Evolutionary conservation across 2,113 vertebrate species (phyloP), one percentile per base, ranked within the genome.

Genomic region (Camarhynchus parvulus): DNA sequence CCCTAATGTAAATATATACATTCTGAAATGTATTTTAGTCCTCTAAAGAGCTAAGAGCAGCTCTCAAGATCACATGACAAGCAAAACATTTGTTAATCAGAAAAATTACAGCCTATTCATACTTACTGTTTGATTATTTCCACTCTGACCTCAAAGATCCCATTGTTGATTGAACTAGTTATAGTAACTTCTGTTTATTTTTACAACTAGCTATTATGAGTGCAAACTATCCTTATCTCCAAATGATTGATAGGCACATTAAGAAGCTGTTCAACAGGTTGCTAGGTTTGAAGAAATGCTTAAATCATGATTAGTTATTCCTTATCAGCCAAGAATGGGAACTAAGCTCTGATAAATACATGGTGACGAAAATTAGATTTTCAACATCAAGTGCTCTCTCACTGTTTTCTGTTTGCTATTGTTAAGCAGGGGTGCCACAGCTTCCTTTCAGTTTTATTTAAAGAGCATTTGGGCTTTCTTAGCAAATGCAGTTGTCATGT

Each of bases 171-270:
- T 97, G 98, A 98, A 97, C 98, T 97, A 95, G 97, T 98, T 98
- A 98, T 97, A 98, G 97, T 97, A 98, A 98, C 97, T 97, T 96
- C 94, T 98, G 97, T 98, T 98, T 98, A 98, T 98, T 98, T 98
- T 98, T 98, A 98, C 98, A 98, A 98, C 98, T 97, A 97, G 97
- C 97, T 97, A 97, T 98, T 98, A 96, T 97, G 96, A 98, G 97
- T 95, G 97, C 98, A 98, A 98, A 97, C 97, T 94, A 58, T 95
- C 85, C 97, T 98, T 98, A 98, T 98, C 98, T 37, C 89, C 92
- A 92, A 97, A 97, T 98, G 98, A 98, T 98, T 98, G 98, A 98
- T 98, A 98, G 98, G 91, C 95, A 97, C 97, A 98, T 98, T 98
- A 98, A 98, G 97, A 97, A 98, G 98, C 96, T 98, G 98, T 97